These are phyloP conservation scores for Meiosimyza decipiens DNA, from an alignment of 2,888 invertebrate genomes.

Conservation along the genomic window DNA sequence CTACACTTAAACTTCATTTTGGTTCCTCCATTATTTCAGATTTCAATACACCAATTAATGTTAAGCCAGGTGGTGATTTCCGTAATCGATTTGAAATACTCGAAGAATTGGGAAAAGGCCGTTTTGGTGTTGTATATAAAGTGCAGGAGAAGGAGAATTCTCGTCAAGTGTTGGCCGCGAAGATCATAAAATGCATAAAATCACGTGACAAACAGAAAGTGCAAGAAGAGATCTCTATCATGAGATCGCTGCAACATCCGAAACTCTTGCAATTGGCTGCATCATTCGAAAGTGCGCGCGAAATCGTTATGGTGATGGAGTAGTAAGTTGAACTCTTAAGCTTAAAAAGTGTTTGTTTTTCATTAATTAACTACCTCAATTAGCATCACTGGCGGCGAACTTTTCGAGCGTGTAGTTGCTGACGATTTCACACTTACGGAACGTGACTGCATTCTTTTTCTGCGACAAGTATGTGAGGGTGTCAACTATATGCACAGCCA, in stretches of 20 bases:
- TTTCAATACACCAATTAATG: slow-evolving; percentile 53
- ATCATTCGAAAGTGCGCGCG: slow-evolving; percentile 80
- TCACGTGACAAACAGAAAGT: slow-evolving; percentile 80
- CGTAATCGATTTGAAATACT: slow-evolving; percentile 73
- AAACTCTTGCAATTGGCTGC: slow-evolving; percentile 86
- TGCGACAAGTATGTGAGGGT: slow-evolving; percentile 91
- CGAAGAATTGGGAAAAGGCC: slow-evolving; percentile 81
- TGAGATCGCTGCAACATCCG: slow-evolving; percentile 86
- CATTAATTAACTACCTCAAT: neutral
- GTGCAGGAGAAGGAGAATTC: slow-evolving; percentile 74
- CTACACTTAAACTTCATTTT: neutral
- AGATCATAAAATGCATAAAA: slow-evolving; percentile 81
- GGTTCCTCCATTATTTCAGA: slow-evolving; percentile 39
- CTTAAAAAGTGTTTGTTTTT: neutral
- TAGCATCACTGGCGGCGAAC: slow-evolving; percentile 92
- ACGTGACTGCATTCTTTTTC: slow-evolving; percentile 83
- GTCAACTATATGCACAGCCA: slow-evolving; percentile 89
- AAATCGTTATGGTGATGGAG: slow-evolving; percentile 90
- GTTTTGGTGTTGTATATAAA: slow-evolving; percentile 78
- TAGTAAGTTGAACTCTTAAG: slow-evolving; percentile 74
- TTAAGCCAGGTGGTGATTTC: slow-evolving; percentile 70
- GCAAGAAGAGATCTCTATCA: slow-evolving; percentile 84
- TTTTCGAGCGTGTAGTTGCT: slow-evolving; percentile 92
- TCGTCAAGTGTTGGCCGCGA: slow-evolving; percentile 80
- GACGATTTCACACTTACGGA: slow-evolving; percentile 94